Conservation (phyloP, 2,797 vertebrate genomes). For the Enteromius paludinosus region DNA sequence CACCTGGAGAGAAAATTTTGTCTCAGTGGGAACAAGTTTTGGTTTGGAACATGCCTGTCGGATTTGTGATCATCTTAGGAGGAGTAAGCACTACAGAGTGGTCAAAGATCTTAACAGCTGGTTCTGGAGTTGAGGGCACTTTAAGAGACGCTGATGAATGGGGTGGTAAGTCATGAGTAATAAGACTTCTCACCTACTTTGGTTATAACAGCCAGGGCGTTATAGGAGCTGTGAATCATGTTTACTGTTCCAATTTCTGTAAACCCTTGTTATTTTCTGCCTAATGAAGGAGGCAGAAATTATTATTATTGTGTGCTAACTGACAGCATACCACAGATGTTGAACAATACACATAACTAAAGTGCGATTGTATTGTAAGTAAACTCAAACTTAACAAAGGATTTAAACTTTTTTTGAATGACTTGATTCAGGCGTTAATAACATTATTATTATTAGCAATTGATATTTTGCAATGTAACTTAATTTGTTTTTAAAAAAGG, state of each 20-base stretch:
- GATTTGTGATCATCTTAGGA: constrained; percentile 8
- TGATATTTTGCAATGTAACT: too few relatives aligned
- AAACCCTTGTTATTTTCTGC: too few relatives aligned
- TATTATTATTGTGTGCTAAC: too few relatives aligned
- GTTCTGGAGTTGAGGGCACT: constrained; percentile 7
- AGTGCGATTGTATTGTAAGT: background rate
- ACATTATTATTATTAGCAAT: too few relatives aligned
- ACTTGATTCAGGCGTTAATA: too few relatives aligned
- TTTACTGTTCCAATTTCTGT: too few relatives aligned
- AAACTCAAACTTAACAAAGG: too few relatives aligned
- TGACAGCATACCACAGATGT: too few relatives aligned
- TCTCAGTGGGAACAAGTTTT: fast-evolving
- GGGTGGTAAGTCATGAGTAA: background rate
- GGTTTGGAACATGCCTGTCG: background rate
- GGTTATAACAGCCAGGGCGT: background rate
- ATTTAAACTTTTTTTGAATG: too few relatives aligned
- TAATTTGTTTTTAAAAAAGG: too few relatives aligned
- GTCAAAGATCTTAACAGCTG: constrained; percentile 21
- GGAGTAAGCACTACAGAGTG: background rate
- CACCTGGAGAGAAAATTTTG: constrained; percentile 3
- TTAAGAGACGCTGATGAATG: background rate
- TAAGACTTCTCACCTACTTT: background rate
- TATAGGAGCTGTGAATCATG: background rate
- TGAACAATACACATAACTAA: background rate
- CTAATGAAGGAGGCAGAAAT: too few relatives aligned